A percentile compares a stretch with the other conserved stretches of the same genome.
These are phyloP conservation scores for Hirtodrosophila trivittata DNA, from an alignment of 2,888 invertebrate species.

Conservation along the genomic window DNA sequence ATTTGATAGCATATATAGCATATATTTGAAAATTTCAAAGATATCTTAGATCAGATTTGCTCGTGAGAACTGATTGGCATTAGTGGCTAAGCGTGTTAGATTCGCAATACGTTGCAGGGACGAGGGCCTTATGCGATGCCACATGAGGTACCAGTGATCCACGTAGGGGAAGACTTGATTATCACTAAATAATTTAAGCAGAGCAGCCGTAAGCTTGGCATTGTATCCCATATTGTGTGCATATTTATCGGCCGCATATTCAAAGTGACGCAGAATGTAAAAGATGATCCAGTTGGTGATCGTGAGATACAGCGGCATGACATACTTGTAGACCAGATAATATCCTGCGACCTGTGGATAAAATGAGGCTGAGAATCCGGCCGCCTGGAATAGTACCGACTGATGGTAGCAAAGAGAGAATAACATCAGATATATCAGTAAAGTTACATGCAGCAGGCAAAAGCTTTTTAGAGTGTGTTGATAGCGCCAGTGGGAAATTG, in stretches of 20 bases:
- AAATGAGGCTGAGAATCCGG: constrained; percentile 41
- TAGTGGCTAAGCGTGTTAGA: constrained; percentile 5
- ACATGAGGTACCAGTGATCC: constrained; percentile 53
- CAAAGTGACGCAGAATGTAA: constrained; percentile 37
- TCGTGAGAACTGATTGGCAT: too few species aligned
- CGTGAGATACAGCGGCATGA: constrained; percentile 48
- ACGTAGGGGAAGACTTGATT: constrained; percentile 39
- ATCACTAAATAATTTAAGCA: constrained; percentile 53
- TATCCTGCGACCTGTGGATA: constrained; percentile 56
- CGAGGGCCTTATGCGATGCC: constrained; percentile 49
- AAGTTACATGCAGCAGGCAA: constrained; percentile 14
- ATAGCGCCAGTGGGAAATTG: constrained; percentile 45
- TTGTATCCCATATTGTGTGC: constrained; percentile 33
- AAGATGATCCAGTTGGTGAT: constrained; percentile 52
- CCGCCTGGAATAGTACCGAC: constrained; percentile 35
- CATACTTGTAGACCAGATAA: constrained; percentile 63
- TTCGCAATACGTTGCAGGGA: constrained; percentile 26
- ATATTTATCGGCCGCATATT: constrained; percentile 48
- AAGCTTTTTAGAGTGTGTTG: constrained; percentile 15
- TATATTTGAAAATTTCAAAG: too few species aligned
- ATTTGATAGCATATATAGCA: too few species aligned
- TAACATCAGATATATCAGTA: constrained; percentile 51
- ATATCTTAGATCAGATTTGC: too few species aligned
- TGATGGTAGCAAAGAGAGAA: constrained; percentile 32
- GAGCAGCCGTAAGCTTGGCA: constrained; percentile 10